Evolutionary conservation across 2,113 vertebrate species (phyloP).

Genomic region (Tyrannus savana): DNA sequence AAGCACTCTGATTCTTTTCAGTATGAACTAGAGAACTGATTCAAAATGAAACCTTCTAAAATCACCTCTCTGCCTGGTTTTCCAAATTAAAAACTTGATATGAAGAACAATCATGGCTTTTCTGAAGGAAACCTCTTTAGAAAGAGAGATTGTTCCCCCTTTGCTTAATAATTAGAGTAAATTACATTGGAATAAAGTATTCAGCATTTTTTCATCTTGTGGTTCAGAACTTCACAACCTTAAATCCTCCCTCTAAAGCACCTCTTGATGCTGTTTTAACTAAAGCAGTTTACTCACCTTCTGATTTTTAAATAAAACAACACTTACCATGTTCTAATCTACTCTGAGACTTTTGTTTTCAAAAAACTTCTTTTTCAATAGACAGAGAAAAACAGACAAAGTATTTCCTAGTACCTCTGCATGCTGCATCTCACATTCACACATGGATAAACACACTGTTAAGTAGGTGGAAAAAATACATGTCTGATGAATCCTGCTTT

Average conservation of each 20-base stretch:
- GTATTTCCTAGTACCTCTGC: not conserved
- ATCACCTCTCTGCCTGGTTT: not conserved
- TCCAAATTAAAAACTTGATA: not conserved
- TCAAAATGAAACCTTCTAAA: not conserved
- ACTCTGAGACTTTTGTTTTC: not conserved
- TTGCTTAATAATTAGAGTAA: slow-evolving; percentile 9
- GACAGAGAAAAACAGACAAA: not conserved
- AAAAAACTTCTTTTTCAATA: not conserved
- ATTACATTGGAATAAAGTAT: not conserved
- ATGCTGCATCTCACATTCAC: not conserved
- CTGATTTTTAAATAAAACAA: not conserved
- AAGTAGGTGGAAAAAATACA: not conserved
- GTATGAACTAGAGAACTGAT: not conserved
- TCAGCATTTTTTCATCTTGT: not conserved
- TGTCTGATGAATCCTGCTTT: not conserved
- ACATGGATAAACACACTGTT: not conserved
- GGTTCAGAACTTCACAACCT: not conserved
- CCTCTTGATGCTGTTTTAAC: not conserved
- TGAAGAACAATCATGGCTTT: not conserved
- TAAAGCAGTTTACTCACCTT: not conserved
- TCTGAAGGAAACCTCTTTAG: not conserved
- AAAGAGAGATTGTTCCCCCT: not conserved
- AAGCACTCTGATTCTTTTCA: not conserved
- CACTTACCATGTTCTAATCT: not conserved
- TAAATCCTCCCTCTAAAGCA: not conserved